Conservation (phyloP, 2,797 vertebrate genomes). For the Echiichthys vipera region DNA sequence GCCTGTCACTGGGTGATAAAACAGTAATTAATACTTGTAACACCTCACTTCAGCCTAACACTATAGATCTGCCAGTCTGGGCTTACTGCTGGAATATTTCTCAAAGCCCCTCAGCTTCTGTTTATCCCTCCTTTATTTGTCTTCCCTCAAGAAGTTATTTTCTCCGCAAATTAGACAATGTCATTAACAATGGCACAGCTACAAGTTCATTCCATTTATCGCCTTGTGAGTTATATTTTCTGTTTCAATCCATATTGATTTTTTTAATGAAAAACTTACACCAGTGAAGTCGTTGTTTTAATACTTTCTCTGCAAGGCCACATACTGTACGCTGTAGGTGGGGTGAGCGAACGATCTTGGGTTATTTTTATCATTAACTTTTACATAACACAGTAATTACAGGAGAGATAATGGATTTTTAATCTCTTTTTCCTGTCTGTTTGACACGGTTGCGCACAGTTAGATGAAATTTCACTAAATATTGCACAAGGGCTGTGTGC, state of each 20-base stretch:
- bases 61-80: conserved; percentile 24
- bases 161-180: conserved; percentile 46
- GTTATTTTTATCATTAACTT: conserved; percentile 53
- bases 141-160: conserved; percentile 51
- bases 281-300: conserved; percentile 24
- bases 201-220: conserved; percentile 54
- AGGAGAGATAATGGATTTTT: conserved; percentile 58
- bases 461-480: conserved; percentile 14
- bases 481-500: conserved; percentile 28
- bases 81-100: conserved; percentile 29
- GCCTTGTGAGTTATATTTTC: conserved; percentile 35
- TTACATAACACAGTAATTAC: conserved; percentile 62
- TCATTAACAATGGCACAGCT: conserved; percentile 36
- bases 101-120: conserved; percentile 41
- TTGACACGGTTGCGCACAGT: conserved; percentile 13
- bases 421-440: conserved; percentile 45
- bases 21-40: conserved; percentile 50
- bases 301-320: conserved; percentile 1
- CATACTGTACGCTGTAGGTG: conserved; percentile 30
- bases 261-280: conserved; percentile 31
- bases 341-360: conserved; percentile 44
- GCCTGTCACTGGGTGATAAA: conserved; percentile 45
- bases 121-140: conserved; percentile 49
- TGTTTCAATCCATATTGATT: conserved; percentile 31
- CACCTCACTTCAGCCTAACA: conserved; percentile 27